Evolutionary conservation across 2,888 invertebrate genomes (phyloP).

Genomic region (Scaptomyza flava): DNA sequence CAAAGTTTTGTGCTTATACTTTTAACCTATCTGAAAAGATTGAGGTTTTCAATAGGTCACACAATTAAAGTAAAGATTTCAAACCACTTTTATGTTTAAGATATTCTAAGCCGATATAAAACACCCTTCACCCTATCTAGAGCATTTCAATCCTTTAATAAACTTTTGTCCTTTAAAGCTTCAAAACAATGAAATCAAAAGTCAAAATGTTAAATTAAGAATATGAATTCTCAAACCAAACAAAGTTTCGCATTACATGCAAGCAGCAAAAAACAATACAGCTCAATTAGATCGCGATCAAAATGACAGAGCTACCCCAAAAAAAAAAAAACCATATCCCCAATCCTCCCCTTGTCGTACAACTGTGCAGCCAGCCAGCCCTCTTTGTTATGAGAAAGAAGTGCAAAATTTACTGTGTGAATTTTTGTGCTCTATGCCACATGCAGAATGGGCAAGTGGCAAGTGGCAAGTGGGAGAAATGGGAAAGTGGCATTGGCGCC

Average conservation of each 20-base stretch:
- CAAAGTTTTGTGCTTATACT: too few species aligned
- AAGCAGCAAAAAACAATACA: constrained; percentile 61
- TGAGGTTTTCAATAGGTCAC: too few species aligned
- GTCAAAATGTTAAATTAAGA: constrained; percentile 11
- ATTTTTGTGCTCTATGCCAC: constrained; percentile 54
- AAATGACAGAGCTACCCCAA: not conserved
- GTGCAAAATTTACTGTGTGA: constrained; percentile 71
- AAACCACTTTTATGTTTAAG: too few species aligned
- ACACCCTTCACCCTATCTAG: too few species aligned
- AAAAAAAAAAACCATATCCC: not conserved
- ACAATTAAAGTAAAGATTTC: too few species aligned
- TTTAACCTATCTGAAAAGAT: too few species aligned
- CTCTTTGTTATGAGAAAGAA: not conserved
- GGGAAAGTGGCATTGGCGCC: constrained; percentile 25
- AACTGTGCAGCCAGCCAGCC: not conserved
- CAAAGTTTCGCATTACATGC: not conserved
- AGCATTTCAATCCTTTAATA: not conserved
- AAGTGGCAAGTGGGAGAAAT: not conserved
- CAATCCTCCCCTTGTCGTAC: not conserved
- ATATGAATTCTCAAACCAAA: not conserved
- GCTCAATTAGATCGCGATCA: constrained; percentile 66
- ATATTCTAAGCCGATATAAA: too few species aligned
- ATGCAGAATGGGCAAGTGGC: constrained; percentile 32
- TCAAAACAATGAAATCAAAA: constrained; percentile 20
- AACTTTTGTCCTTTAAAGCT: not conserved